Conservation (phyloP, 2,888 invertebrate species). For the Mimas tiliae region DNA sequence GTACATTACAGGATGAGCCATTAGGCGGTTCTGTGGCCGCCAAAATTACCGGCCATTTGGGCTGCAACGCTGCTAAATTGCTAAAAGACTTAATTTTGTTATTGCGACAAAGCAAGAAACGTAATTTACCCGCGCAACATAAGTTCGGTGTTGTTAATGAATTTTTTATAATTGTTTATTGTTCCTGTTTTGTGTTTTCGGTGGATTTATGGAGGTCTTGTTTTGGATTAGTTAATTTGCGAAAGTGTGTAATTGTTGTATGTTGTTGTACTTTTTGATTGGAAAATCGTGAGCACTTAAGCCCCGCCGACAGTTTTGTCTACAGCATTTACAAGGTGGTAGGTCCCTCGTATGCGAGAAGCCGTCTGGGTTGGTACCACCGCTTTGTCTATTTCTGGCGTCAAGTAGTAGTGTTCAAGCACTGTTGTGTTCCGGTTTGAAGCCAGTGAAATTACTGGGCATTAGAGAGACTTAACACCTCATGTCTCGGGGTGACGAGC, state of each 20-base stretch:
- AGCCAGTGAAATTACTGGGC: too few species aligned
- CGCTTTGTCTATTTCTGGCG: too few species aligned
- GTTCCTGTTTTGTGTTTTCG: background rate
- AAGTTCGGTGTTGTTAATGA: conserved; percentile 17
- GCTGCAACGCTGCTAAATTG: conserved; percentile 46
- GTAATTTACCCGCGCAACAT: conserved; percentile 14
- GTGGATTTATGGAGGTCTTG: background rate
- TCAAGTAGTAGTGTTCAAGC: too few species aligned
- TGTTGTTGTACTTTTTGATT: background rate
- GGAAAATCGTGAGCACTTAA: too few species aligned
- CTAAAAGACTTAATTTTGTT: conserved; percentile 48
- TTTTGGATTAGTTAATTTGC: background rate
- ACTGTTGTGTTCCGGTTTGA: too few species aligned
- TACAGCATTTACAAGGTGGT: too few species aligned
- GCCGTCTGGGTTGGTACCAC: too few species aligned
- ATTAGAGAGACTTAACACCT: too few species aligned
- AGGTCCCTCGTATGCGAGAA: too few species aligned
- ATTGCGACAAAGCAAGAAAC: conserved; percentile 35
- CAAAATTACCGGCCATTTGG: conserved; percentile 47
- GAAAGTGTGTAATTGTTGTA: background rate
- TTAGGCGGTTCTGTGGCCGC: conserved; percentile 38
- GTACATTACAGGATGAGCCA: conserved; percentile 38
- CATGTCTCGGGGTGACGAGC: too few species aligned
- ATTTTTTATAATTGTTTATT: conserved; percentile 26
- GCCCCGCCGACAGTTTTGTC: too few species aligned